phyloP scores from a whole-genome alignment of 2,797 vertebrate genomes.

The Sebastes iracundus region DNA sequence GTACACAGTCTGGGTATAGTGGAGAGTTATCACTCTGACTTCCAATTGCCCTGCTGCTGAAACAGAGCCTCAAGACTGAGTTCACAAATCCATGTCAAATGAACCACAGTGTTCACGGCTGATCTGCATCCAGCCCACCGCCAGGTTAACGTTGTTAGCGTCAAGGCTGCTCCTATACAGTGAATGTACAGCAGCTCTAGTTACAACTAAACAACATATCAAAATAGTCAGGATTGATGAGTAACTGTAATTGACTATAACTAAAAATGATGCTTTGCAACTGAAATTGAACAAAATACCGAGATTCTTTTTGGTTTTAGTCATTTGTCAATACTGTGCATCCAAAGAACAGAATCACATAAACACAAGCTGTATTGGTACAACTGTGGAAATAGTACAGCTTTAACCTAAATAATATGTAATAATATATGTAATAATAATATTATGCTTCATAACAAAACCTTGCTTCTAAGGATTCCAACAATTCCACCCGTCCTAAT shows the following conservation, averaged over 20 bases:
- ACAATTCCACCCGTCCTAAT: neutral
- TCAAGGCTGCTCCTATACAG: neutral
- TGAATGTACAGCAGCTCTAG: neutral
- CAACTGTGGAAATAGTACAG: neutral
- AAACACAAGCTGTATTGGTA: neutral
- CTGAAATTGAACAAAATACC: neutral
- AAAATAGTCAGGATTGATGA: neutral
- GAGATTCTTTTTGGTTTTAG: neutral
- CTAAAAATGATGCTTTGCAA: neutral
- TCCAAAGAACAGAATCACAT: neutral
- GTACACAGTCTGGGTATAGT: conserved; percentile 17
- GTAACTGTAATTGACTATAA: neutral
- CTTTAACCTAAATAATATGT: neutral
- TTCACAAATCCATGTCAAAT: conserved; percentile 58
- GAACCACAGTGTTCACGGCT: conserved; percentile 35
- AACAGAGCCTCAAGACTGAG: conserved; percentile 40
- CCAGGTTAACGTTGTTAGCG: neutral
- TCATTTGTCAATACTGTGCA: neutral
- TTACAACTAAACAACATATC: neutral
- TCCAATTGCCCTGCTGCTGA: conserved; percentile 36
- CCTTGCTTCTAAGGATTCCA: neutral
- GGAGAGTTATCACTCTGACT: conserved; percentile 49
- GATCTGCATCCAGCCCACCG: conserved; percentile 34
- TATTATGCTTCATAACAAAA: neutral
- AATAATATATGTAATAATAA: neutral